Evolutionary conservation across 2,113 vertebrate species (phyloP).

Genomic region (Bufo bufo): DNA sequence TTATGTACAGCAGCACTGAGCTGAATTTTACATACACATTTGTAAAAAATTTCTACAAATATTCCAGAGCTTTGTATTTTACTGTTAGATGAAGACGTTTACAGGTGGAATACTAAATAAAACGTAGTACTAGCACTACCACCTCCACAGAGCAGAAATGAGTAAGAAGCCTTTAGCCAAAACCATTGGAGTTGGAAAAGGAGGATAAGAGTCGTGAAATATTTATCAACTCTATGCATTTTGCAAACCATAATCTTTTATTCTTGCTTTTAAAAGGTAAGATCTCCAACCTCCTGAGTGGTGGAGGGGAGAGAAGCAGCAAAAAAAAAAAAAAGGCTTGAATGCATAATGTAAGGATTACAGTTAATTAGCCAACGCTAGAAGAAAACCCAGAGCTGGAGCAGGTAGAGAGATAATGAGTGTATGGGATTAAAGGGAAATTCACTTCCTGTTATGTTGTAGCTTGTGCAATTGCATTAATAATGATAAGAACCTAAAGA

Average conservation of each 20-base stretch:
- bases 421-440: constrained; percentile 53
- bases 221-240: constrained; percentile 51
- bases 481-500: constrained; percentile 49
- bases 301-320: neutral
- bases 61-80: neutral
- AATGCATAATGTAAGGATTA: constrained; percentile 59
- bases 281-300: constrained; percentile 29
- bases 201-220: constrained; percentile 44
- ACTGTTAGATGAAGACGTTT: neutral
- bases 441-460: constrained; percentile 57
- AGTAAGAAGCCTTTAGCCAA: constrained; percentile 47
- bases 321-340: constrained; percentile 35
- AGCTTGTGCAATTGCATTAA: constrained; percentile 48
- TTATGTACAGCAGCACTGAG: neutral
- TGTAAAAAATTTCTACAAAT: neutral
- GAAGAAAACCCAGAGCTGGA: constrained; percentile 38
- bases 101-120: constrained; percentile 13
- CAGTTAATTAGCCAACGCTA: constrained; percentile 56
- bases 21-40: neutral
- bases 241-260: constrained; percentile 56
- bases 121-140: neutral
- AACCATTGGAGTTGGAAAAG: constrained; percentile 40
- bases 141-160: constrained; percentile 31
- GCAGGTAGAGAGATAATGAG: constrained; percentile 59
- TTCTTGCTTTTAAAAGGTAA: constrained; percentile 55